Conservation (phyloP, 1,140 invertebrate species). For the Tyrophagus putrescentiae region DNA sequence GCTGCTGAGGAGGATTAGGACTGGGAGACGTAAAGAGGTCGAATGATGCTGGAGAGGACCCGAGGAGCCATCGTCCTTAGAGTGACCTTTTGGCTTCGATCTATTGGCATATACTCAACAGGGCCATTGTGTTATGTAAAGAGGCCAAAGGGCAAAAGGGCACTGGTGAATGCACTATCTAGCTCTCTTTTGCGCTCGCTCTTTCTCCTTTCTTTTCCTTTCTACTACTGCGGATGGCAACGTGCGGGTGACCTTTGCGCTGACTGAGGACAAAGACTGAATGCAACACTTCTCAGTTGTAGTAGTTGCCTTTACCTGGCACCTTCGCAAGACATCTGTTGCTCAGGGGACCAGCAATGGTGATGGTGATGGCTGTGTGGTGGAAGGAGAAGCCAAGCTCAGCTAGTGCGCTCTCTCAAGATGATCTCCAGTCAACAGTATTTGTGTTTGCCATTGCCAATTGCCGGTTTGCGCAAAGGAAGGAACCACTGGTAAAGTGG, state of each 20-base stretch:
- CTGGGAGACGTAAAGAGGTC: no score
- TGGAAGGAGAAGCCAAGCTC: no score
- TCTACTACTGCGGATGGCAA: no score
- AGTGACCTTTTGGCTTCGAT: slow-evolving; percentile 10
- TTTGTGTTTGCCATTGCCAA: no score
- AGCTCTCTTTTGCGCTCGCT: no score
- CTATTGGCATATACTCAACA: neutral
- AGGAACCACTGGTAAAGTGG: no score
- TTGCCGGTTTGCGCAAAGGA: no score
- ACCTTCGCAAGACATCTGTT: slow-evolving; percentile 12
- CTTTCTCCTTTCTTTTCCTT: no score
- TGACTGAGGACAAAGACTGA: slow-evolving; percentile 4
- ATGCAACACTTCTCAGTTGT: slow-evolving; percentile 1
- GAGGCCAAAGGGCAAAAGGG: slow-evolving; percentile 14
- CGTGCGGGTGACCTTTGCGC: slow-evolving; percentile 1
- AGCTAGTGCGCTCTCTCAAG: no score
- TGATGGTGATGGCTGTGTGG: no score
- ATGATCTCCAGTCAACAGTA: no score
- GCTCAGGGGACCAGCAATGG: neutral
- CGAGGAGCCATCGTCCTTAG: neutral
- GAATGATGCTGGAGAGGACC: neutral
- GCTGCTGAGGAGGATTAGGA: no score
- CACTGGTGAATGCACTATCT: slow-evolving; percentile 9
- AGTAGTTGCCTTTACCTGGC: slow-evolving; percentile 11
- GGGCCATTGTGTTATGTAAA: slow-evolving; percentile 13